These are phyloP conservation scores for Salvelinus alpinus DNA, from an alignment of 2,113 vertebrate species.

Conservation along the genomic window DNA sequence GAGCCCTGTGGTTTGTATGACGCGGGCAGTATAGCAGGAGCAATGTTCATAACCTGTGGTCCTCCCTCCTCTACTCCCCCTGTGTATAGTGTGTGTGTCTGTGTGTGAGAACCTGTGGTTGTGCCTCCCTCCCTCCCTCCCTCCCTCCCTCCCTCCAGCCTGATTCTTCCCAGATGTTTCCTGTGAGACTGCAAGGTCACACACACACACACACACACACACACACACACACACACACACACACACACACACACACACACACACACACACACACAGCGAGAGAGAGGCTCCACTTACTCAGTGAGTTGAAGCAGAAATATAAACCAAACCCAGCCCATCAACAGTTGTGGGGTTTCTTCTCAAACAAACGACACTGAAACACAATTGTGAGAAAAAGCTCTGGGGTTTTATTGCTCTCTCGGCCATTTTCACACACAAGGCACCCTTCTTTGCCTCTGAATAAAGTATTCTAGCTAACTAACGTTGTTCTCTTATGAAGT, in stretches of 20 bases:
- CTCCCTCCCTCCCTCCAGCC: slow-evolving; percentile 47
- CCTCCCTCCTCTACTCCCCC: slow-evolving; percentile 22
- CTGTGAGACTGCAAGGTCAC: slow-evolving; percentile 65
- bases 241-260: too few species aligned
- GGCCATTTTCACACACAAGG: not conserved
- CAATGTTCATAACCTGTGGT: slow-evolving; percentile 72
- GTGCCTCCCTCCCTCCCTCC: too few species aligned
- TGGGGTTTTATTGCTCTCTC: slow-evolving; percentile 44
- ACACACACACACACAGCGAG: too few species aligned
- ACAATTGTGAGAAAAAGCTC: slow-evolving; percentile 60
- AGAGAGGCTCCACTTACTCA: too few species aligned
- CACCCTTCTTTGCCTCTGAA: slow-evolving; percentile 21
- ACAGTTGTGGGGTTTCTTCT: slow-evolving; percentile 56
- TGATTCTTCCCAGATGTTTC: slow-evolving; percentile 81
- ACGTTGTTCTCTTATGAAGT: not conserved
- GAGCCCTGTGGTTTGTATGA: slow-evolving; percentile 7
- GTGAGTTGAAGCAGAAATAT: not conserved
- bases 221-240: too few species aligned
- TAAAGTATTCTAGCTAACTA: slow-evolving; percentile 14
- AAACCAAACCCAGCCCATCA: slow-evolving; percentile 34
- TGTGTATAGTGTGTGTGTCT: not conserved
- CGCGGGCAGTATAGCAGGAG: slow-evolving; percentile 35
- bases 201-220: too few species aligned
- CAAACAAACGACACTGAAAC: slow-evolving; percentile 35
- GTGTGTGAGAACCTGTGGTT: slow-evolving; percentile 62